Evolutionary conservation across 1,140 invertebrate genomes (phyloP), one percentile per base, ranked within the genome.

Genomic region (Atta cephalotes): DNA sequence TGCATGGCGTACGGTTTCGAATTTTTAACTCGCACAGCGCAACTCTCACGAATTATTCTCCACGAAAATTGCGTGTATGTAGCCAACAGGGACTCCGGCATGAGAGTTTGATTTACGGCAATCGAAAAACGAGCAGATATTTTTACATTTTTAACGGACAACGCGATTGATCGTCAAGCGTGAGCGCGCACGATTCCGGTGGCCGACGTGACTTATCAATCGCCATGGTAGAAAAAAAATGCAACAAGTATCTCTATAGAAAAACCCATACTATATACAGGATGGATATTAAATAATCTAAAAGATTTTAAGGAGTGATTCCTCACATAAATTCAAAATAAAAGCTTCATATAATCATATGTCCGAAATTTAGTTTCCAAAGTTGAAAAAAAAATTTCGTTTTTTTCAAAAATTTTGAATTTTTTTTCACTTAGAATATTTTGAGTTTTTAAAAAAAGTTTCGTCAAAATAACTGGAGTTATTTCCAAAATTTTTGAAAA

Each of bases 51-150:
- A 84, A 84, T 68, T 65, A 16, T 74, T 49, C 49, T 45, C 53
- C 21, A 3, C 45, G 6, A 39, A 51, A 21, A 35, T 16, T 25
- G 60, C 58, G 56, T 28, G 79, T 35, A 25, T 31, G 18, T 53
- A 39, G 70, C 56, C 16, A 49, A 7, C 68, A 53, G n/a, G 6
- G 7, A n/a, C 25, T 25, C 28, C 63, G 35, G 35, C 35, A 39
- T 39, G 35, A 39, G 6, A 6, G 35, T 63, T 80, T 89, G 88
- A 89, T 89, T 89, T 89, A 89, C 82, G 88, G 72, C 76, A 70
- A 79, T 76, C 70, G 62, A 78, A 87, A 84, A 87, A 66, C 63
- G 56, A n/a, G 78, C 77, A 16, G 78, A 89, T 82, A 87, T 87
- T 89, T 88, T 87, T 68, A 87, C 85, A 35, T 88, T 89, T 45